A percentile compares a stretch with the other conserved stretches of the same genome.
Evolutionary conservation across 2,888 invertebrate genomes (phyloP).

Genomic region (Philhelius pedissequus): DNA sequence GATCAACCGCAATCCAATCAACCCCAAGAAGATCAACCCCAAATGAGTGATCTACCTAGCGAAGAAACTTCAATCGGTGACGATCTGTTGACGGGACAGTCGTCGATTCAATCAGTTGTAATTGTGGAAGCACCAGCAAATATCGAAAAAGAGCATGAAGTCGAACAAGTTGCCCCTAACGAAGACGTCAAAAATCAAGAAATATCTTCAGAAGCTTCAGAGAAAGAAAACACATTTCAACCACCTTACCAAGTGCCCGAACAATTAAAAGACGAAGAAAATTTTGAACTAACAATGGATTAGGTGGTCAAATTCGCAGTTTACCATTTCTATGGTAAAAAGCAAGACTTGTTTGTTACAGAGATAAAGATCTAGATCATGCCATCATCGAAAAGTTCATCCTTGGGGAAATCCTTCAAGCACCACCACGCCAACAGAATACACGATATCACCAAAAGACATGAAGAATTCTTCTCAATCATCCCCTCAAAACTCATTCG

Average conservation of each 20-base stretch:
- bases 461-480: slow-evolving; percentile 4
- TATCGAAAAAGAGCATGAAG: neutral
- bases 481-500: neutral
- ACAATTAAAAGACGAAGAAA: neutral
- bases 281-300: slow-evolving; percentile 42
- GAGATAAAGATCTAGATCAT: slow-evolving; percentile 19
- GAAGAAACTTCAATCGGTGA: neutral
- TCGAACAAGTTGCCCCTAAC: neutral
- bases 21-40: neutral
- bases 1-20: neutral
- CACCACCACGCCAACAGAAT: neutral
- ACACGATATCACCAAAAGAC: neutral
- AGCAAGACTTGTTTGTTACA: slow-evolving; percentile 5
- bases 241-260: slow-evolving; percentile 43
- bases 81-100: neutral
- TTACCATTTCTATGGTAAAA: no score
- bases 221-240: slow-evolving; percentile 5
- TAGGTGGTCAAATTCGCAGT: neutral
- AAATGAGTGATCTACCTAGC: neutral
- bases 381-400: neutral
- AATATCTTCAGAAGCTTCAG: slow-evolving; percentile 26
- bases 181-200: neutral
- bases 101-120: neutral
- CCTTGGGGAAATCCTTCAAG: neutral
- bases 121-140: neutral